Evolutionary conservation across 1,140 invertebrate genomes (phyloP), one percentile per base, ranked within the genome.

Genomic region (Macrostomum lignano): DNA sequence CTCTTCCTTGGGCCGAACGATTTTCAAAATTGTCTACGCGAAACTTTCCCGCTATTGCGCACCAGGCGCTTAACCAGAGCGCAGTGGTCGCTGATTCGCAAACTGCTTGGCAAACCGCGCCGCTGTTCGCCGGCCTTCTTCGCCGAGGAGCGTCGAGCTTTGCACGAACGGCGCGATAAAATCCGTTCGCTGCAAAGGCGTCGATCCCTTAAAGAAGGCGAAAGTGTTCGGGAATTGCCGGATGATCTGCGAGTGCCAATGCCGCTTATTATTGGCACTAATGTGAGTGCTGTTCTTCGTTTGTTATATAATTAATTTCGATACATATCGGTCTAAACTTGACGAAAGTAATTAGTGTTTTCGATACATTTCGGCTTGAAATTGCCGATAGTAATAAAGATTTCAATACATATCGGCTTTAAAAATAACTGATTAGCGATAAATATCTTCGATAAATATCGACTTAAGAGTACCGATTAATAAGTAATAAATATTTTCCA

Each of bases 41-140:
- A 93, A 55, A 73, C 75, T 4, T 91, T 93, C 62, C 84, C 88
- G 5, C 72, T 78, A 46, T 56, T 96, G 23, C 79, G 75, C 48
- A 73, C 72, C 17, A 65, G 72, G 10, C 72, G 72, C 42, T 55
- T 94, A 24, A 74, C 75, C 2, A 66, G 79, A 41, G 69, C 74
- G 4, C 79, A 98, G 50, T 98, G 88, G 88, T 73, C 74, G 31
- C 79, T 81, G 59, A 75, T 96, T 21, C 61, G 86, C 33, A 58
- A 81, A 37, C 70, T 91, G 58, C 88, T 98, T 77, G 88, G 88
- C 3, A 91, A 91, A 51, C 88, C 88, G 11, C 56, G 88, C 30
- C 64, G 84, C 45, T 91, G 74, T 74, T 63, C 62, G 0, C 43
- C 67, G 44, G 73, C 79, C 2, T 98, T 98, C 52, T 91, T 98